Evolutionary conservation across 2,113 vertebrate species (phyloP), one percentile per base, ranked within the genome.

Genomic region (Elephantulus edwardii): DNA sequence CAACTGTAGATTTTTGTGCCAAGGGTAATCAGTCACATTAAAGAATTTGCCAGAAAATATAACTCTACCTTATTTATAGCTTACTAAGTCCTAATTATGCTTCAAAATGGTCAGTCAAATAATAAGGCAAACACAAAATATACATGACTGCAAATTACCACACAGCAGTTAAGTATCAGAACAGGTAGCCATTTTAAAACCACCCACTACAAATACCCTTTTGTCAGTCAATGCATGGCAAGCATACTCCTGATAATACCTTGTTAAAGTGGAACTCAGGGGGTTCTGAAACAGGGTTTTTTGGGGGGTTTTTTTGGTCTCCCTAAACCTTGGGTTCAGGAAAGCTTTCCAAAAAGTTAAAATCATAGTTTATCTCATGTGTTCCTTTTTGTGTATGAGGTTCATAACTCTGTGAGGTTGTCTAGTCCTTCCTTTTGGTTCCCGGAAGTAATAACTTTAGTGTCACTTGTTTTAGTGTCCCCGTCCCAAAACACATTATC

Each of bases 11-110:
- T 95, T n/a, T 94, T 94, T 97, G 91, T 96, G 95, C 96, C 96
- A 96, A 96, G 92, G 91, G 83, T 96, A 96, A 94, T 96, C 93
- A 89, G 96, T 96, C 91, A 78, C 56, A 89, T 96, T 96, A 96
- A 96, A 91, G 88, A 97, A 97, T 93, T 95, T 97, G 76, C 93
- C 96, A 97, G 93, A 96, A 98, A 97, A 95, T 97, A 96, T 78
- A 96, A 94, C 94, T 95, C 92, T 96, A 90, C 95, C 92, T 96
- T 96, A 94, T 97, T 97, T 96, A 95, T 96, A 95, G 92, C 93
- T 97, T 96, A 92, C 89, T 92, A 93, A 52, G 89, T 95, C 95
- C 83, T 96, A 97, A 97, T 97, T 97, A 96, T 90, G 95, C 91
- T 91, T 97, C 66, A 71, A 96, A 97, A 95, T 84, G 95, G 89